These are phyloP conservation scores for Vulpes vulpes DNA, from an alignment of 2,113 vertebrate species.

Conservation along the genomic window DNA sequence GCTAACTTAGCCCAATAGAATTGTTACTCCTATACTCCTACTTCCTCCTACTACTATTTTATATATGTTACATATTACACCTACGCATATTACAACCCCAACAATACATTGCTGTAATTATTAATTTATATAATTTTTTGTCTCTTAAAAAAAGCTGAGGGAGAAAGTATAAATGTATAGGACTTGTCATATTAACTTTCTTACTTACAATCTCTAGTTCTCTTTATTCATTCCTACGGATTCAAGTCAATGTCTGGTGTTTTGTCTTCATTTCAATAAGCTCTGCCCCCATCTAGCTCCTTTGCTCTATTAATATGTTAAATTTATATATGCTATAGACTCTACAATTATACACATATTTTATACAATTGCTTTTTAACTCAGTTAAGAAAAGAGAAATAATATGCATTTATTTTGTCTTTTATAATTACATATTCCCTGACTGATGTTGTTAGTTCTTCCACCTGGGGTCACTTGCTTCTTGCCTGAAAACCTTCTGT, in stretches of 20 bases:
- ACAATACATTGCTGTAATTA: background rate
- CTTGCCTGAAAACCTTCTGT: background rate
- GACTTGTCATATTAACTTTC: background rate
- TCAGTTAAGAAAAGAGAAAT: background rate
- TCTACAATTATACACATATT: background rate
- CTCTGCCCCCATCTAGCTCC: background rate
- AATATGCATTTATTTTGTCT: background rate
- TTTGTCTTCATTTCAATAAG: background rate
- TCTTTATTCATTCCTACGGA: background rate
- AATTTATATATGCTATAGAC: background rate
- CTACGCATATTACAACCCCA: background rate
- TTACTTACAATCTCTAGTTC: background rate
- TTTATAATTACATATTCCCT: background rate
- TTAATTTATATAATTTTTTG: background rate
- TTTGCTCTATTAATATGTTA: background rate
- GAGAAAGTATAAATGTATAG: background rate
- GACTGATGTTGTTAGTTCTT: background rate
- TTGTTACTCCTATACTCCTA: background rate
- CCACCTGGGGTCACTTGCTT: background rate
- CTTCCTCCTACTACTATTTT: background rate
- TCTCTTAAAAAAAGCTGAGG: background rate
- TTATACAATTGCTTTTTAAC: background rate
- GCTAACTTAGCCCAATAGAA: background rate
- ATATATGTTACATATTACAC: background rate
- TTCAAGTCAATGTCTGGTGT: background rate